Percentiles rank a stretch among this genome's conserved stretches.
phyloP scores from a whole-genome alignment of 2,888 invertebrate species.

The Ectemnius lituratus region DNA sequence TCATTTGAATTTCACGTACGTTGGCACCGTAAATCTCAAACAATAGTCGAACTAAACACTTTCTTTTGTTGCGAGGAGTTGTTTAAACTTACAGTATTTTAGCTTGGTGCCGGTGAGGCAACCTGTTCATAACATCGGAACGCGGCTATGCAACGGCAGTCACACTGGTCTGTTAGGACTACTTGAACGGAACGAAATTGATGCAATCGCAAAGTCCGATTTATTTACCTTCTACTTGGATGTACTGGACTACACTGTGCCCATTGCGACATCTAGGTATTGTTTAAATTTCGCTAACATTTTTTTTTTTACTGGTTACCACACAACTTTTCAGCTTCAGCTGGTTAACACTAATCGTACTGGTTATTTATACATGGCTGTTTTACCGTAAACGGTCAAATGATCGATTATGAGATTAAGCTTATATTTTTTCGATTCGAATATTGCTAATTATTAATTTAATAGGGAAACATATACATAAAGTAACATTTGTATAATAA shows the following conservation, averaged over 20 bases:
- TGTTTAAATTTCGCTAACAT: background rate
- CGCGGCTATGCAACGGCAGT: conserved; percentile 16
- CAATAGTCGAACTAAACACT: background rate
- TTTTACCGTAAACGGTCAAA: too few relatives aligned
- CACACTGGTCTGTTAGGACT: conserved; percentile 21
- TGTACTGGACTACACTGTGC: conserved; percentile 22
- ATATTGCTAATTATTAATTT: too few relatives aligned
- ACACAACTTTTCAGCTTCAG: too few relatives aligned
- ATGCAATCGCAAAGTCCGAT: conserved; percentile 30
- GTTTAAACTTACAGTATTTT: background rate
- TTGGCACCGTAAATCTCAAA: background rate
- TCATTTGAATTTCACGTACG: conserved; percentile 64
- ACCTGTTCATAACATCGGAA: conserved; percentile 12
- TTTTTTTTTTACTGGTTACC: too few relatives aligned
- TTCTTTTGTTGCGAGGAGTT: too few relatives aligned
- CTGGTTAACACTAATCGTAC: too few relatives aligned
- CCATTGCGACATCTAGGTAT: conserved; percentile 39
- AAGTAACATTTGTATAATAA: too few relatives aligned
- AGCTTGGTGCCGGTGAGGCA: conserved; percentile 38
- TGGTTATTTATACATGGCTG: too few relatives aligned
- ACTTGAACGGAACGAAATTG: conserved; percentile 17
- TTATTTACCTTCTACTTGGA: conserved; percentile 4
- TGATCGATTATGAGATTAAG: too few relatives aligned
- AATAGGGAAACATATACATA: too few relatives aligned
- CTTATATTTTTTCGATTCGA: too few relatives aligned